phyloP scores from a whole-genome alignment of 2,113 vertebrate genomes.

The Salvelinus sp. region DNA sequence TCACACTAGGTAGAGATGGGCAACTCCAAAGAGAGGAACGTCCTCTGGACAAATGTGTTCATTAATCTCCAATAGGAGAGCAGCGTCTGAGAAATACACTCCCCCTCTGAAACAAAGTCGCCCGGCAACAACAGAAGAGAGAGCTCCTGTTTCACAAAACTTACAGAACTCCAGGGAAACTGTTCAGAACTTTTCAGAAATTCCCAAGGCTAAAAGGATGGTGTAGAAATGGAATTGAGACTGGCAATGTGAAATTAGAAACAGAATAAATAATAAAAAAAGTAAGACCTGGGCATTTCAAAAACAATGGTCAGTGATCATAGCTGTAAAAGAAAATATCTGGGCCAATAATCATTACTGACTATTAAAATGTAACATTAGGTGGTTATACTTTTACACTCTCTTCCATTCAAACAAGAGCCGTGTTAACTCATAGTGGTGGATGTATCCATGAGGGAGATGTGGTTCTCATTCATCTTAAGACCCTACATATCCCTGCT shows the following conservation, averaged over 20 bases:
- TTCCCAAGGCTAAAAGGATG: no score
- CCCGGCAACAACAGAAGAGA: neutral
- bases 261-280: no score
- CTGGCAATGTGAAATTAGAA: no score
- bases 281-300: no score
- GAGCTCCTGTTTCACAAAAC: no score
- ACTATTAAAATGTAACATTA: no score
- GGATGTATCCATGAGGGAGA: conserved; percentile 62
- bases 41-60: conserved; percentile 53
- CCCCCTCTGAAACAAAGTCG: neutral
- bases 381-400: neutral
- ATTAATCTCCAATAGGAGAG: conserved; percentile 66
- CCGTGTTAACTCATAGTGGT: conserved; percentile 59
- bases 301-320: no score
- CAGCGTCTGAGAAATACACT: conserved; percentile 53
- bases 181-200: no score
- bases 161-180: neutral
- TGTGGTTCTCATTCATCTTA: conserved; percentile 66
- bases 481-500: conserved; percentile 62
- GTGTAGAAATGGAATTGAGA: no score
- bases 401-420: conserved; percentile 48
- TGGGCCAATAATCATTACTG: no score
- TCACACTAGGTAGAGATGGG: conserved; percentile 58
- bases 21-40: conserved; percentile 45
- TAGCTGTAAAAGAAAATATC: no score